These are phyloP conservation scores for Pristionchus arcanus DNA, from an alignment of 2,888 invertebrate species.

Conservation along the genomic window DNA sequence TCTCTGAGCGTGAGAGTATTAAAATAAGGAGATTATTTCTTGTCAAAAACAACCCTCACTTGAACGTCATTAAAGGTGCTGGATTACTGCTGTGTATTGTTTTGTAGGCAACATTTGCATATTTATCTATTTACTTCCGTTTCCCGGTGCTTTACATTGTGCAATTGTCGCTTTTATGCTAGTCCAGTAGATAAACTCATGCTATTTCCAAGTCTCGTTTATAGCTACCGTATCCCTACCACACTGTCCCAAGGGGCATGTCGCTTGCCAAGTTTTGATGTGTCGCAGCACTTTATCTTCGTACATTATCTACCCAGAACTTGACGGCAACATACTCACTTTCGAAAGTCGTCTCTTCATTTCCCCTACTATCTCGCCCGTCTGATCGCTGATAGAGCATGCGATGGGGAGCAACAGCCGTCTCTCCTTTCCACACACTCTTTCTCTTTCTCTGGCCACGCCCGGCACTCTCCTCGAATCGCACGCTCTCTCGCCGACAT, in stretches of 20 bases:
- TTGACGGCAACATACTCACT: too few species aligned
- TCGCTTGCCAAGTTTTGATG: constrained; percentile 13
- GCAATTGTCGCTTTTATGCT: background rate
- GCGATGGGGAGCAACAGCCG: background rate
- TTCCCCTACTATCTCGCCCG: too few species aligned
- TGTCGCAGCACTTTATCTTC: background rate
- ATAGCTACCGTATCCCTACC: constrained; percentile 3
- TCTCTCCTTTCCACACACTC: background rate
- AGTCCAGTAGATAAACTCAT: background rate
- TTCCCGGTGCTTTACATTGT: background rate
- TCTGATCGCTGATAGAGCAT: too few species aligned
- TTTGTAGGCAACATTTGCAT: background rate
- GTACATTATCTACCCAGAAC: constrained; percentile 15
- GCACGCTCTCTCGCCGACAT: constrained; percentile 31
- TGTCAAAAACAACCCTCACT: too few species aligned
- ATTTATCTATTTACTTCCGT: background rate
- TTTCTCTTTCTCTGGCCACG: background rate
- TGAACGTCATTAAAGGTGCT: too few species aligned
- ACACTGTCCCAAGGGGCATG: background rate
- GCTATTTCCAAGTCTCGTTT: background rate
- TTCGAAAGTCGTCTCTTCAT: too few species aligned
- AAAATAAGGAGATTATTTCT: too few species aligned
- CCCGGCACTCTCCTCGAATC: background rate
- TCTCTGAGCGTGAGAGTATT: too few species aligned
- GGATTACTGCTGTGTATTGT: background rate